phyloP scores from a whole-genome alignment of 2,888 invertebrate species.

The Callosobruchus maculatus region DNA sequence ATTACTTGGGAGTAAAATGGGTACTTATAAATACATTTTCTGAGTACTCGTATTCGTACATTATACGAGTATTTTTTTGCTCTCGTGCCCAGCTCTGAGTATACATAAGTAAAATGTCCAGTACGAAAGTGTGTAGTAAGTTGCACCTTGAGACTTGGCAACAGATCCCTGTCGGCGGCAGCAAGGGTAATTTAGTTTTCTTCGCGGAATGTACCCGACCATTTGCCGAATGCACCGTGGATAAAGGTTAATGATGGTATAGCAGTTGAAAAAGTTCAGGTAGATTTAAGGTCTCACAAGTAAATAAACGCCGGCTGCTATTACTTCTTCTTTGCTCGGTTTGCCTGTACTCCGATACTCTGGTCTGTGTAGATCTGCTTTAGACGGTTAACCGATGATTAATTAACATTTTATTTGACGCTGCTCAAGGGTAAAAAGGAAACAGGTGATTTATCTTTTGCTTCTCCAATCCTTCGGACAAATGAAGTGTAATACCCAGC shows the following conservation, averaged over 20 bases:
- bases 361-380: neutral
- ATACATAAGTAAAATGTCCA: too few relatives aligned
- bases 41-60: too few relatives aligned
- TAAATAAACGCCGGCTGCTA: conserved; percentile 10
- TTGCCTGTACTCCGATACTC: neutral
- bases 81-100: too few relatives aligned
- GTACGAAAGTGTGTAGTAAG: too few relatives aligned
- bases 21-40: too few relatives aligned
- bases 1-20: too few relatives aligned
- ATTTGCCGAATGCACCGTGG: conserved; percentile 36
- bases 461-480: neutral
- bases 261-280: conserved; percentile 26
- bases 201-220: conserved; percentile 32
- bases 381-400: neutral
- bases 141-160: neutral
- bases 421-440: neutral
- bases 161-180: conserved; percentile 6
- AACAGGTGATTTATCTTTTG: neutral
- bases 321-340: neutral
- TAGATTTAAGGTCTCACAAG: conserved; percentile 27
- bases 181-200: conserved; percentile 28
- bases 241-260: conserved; percentile 41
- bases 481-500: neutral
- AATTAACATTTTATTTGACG: neutral
- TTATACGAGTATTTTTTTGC: too few relatives aligned